Percentiles rank a stretch among this genome's conserved stretches.
Conservation (phyloP, 2,888 invertebrate species). For the Caenorhabditis auriculariae region DNA sequence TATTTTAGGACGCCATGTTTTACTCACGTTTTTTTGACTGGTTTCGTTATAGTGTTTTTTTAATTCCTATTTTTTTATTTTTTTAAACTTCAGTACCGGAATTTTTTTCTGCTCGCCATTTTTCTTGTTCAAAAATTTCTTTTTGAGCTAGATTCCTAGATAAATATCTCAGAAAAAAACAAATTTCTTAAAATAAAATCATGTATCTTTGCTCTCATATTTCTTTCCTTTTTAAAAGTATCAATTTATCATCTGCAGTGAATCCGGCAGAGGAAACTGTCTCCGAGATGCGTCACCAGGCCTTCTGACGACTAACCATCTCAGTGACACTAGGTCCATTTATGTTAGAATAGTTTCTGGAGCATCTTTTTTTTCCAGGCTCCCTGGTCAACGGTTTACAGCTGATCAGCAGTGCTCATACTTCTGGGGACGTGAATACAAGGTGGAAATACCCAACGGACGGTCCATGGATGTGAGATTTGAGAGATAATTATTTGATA, state of each 20-base stretch:
- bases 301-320: slow-evolving; percentile 51
- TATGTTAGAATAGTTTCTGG: too few relatives aligned
- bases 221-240: too few relatives aligned
- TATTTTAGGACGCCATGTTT: too few relatives aligned
- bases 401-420: slow-evolving; percentile 63
- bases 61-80: too few relatives aligned
- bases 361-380: slow-evolving; percentile 3
- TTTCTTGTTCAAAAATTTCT: too few relatives aligned
- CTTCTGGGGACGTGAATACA: slow-evolving; percentile 63
- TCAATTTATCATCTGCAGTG: slow-evolving; percentile 31
- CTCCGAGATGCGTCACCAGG: slow-evolving; percentile 54
- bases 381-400: slow-evolving; percentile 62
- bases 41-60: too few relatives aligned
- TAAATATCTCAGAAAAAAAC: too few relatives aligned
- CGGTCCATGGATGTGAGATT: slow-evolving; percentile 44
- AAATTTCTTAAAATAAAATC: too few relatives aligned
- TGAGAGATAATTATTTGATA: neutral
- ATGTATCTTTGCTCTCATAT: neutral
- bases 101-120: too few relatives aligned
- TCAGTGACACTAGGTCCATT: slow-evolving; percentile 24
- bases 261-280: slow-evolving; percentile 61
- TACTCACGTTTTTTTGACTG: too few relatives aligned
- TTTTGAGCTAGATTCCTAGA: too few relatives aligned
- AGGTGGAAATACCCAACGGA: slow-evolving; percentile 61
- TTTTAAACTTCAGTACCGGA: too few relatives aligned